Base-by-base conservation (phyloP, 1,140 invertebrate genomes). In the Plodia interpunctella region DNA sequence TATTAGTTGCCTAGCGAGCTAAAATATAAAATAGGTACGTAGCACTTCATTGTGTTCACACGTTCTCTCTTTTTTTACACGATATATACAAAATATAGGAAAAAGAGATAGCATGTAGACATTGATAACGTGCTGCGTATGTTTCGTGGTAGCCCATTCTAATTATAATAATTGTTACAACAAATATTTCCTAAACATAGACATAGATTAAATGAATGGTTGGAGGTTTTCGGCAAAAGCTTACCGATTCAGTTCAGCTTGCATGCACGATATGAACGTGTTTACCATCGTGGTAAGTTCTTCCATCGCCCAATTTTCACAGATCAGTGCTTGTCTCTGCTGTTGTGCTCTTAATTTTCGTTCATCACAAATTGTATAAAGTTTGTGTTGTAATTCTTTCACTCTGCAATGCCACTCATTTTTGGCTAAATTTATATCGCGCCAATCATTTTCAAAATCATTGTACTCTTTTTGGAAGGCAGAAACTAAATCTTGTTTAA, bases 401-500 rank as follows among this genome's bases (percentile, higher is more conserved):
- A 87, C 67, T 66, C 83, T 74, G 57, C 87, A 89, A 59, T 89
- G 83, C 87, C 87, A 90, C 73, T 90, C 87, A 59, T 86, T 87
- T 73, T 85, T 88, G 0, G 80, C 63, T 13, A 91, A 85, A 60
- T 78, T 70, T 58, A 92, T 83, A 52, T 88, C 74, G 0, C 92
- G 78, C 67, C 91, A 88, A 64, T 92, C 90, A 51, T 90, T 77
- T 62, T 91, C 90, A 63, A 93, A 87, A 15, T 88, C 76, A 76
- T 93, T 93, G 65, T 91, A 93, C 2, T 84, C 74, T n/a, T 72
- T 79, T 65, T 92, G 92, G 70, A 93, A 93, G 15, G 77, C 62
- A 17, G 72, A 65, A 4, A 93, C 74, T 55, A 92, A 70, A 44
- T 90, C 83, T 74, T 92, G 92, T 71, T 91, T 92, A 9, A 69